Base-by-base conservation (phyloP, 2,888 invertebrate species). In the Lasioglossum morio region DNA sequence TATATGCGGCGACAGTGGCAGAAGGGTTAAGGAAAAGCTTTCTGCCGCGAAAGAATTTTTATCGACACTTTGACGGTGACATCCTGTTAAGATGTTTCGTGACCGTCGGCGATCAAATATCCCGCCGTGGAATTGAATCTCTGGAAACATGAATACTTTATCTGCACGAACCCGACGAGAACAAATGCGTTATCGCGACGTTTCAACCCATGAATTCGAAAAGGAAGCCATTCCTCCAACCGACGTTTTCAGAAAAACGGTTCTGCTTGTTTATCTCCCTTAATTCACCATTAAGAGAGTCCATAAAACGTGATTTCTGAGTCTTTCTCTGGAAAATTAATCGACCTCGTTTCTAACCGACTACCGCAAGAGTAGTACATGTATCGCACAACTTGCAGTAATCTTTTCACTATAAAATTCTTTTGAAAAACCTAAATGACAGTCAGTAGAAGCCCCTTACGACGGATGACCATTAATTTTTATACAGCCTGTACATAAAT, bases 111-210 rank as follows among this genome's bases (percentile, higher is more conserved):
- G 37, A 70, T 70, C 40, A 70, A 70, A 70, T 69, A 69, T 69
- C 69, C 69, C 69, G 34, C 23, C 23, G 69, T 4, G 34, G 69
- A 69, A 37, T 70, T 40, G 40, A 37, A 70, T 70, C 37, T 37
- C 23, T 40, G n/a, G 23, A 14, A 70, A n/a, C 69, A 40, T 70
- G 70, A 70, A 70, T 70, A 40, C 40, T 70, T 70, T 37, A 70
- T 40, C n/a, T 40, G 40, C 70, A 37, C 70, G 70, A 70, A 70
- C 14, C 12, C 70, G n/a, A n/a, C 70, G 5, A 66, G 63, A 48
- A 77, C 60, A 46, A 72, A 72, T 48, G 81, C 81, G 70, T 81
- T n/a, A 16, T 48, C 60, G 78, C 37, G 23, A 34, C 69, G 4
- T 69, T 69, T 69, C 37, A 0, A 69, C 23, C 37, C 69, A 37